These are phyloP conservation scores for Apis florea DNA, from an alignment of 1,140 invertebrate genomes.

Conservation along the genomic window DNA sequence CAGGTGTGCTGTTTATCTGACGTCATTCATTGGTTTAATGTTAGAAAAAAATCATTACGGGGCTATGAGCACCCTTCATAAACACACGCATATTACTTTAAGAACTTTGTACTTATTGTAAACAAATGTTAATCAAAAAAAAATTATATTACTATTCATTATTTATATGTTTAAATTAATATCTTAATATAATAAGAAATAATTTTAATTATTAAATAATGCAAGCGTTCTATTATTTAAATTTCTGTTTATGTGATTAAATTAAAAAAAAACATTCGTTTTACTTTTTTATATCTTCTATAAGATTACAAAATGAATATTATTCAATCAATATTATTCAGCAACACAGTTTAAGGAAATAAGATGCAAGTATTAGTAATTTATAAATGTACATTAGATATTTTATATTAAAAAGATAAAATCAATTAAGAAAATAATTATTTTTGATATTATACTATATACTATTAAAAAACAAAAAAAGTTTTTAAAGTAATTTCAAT, in stretches of 20 bases:
- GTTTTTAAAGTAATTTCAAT: too few species aligned
- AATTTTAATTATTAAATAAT: not conserved
- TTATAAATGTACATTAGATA: too few species aligned
- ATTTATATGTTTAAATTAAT: not conserved
- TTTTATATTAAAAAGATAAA: not conserved
- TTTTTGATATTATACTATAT: not conserved
- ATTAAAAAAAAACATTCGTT: not conserved
- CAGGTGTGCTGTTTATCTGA: conserved; percentile 64
- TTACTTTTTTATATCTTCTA: not conserved
- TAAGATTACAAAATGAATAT: not conserved
- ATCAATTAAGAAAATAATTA: not conserved
- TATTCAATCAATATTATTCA: not conserved
- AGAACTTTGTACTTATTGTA: conserved; percentile 24
- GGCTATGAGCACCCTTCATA: conserved; percentile 55
- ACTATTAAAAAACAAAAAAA: not conserved
- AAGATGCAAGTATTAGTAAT: too few species aligned
- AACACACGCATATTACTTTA: conserved; percentile 30
- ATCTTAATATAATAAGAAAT: not conserved
- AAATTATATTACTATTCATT: not conserved
- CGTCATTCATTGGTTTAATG: conserved; percentile 65
- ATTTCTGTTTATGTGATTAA: not conserved
- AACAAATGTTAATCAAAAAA: conserved; percentile 37
- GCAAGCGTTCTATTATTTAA: not conserved
- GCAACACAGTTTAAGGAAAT: too few species aligned
- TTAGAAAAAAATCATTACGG: conserved; percentile 55